Evolutionary conservation across 2,113 vertebrate species (phyloP), one percentile per base, ranked within the genome.

Genomic region (Gopherus evgoodei): DNA sequence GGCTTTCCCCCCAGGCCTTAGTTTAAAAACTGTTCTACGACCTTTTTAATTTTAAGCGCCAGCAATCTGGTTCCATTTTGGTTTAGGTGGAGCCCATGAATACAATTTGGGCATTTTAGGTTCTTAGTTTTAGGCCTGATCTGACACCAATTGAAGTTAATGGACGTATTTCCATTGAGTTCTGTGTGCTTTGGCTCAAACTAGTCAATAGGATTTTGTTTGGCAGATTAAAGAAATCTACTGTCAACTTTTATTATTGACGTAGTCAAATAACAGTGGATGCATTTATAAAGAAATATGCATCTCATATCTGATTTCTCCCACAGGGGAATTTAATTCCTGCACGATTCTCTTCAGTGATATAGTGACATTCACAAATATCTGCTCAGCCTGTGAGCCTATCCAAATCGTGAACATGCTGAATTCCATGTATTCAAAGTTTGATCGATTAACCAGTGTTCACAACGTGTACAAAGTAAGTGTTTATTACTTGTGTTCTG

Each of bases 271-370:
- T 49, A 90, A 87, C 44, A 90, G 83, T 56, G 85, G 53, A 87
- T 91, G 12, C 16, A 22, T 83, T 93, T 79, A 65, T 79, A 59
- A 65, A 86, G 69, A 93, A 90, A 96, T 2, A 9, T 81, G 5
- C 13, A 25, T 78, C 38, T 89, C 92, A 94, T 72, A 81, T 31
- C 19, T 16, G 3, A 25, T 83, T 95, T 96, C 27, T 96, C 83
- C 93, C 94, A 75, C 88, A 98, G 98, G 99, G 88, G 98, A 98
- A 91, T 99, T 99, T 93, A 92, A 98, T 95, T 98, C 95, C 24
- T 99, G 98, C 96, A 98, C 97, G 2, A 98, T 98, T 42, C 96
- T 99, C 65, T 98, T 99, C 97, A 99, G 98, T 4, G 98, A 99
- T 6, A 97, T 98, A 65, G 98, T 98, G 54, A 98, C 98, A 59